Evolutionary conservation across 2,888 invertebrate genomes (phyloP), one percentile per base, ranked within the genome.

Genomic region (Erannis defoliaria): DNA sequence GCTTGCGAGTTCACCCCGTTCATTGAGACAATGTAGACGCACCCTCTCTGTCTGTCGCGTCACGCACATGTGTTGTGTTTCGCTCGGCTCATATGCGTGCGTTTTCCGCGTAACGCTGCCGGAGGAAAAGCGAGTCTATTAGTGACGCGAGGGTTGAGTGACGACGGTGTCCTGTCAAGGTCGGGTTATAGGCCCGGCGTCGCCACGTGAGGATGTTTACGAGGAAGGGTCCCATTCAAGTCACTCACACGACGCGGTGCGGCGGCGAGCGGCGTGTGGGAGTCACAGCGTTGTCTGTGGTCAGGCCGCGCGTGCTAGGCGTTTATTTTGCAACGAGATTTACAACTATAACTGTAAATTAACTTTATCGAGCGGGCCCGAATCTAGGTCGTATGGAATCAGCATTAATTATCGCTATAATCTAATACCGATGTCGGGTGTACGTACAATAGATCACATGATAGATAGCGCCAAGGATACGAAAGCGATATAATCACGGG

Each of bases 311-410:
- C 87, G 86, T 86, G 86, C 83, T 80, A 70, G 82, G 85, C 85
- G 85, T 85, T 88, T 86, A 91, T 90, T 89, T 91, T 89, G 91
- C 90, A 91, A 92, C 89, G 85, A 90, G 89, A 91, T 90, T 90
- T 91, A 90, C 88, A 89, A 90, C 90, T 89, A 90, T 89, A 91
- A 90, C 91, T 90, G 92, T 92, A 90, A 90, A 91, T 91, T 91
- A 90, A 89, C 86, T 92, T 89, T 89, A 90, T 89, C 91, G 89
- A 89, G 85, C 88, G 82, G 82, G 82, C 83, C 86, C 84, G 85
- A 88, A 92, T 86, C 86, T 92, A 90, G 92, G 92, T 92, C 92
- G 92, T 91, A 92, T 92, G 93, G 90, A 92, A 91, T 93, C 92
- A 92, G 89, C 91, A 92, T 92, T 91, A 92, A 92, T 92, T 92